Percentiles rank a stretch among this genome's conserved stretches.
These are phyloP conservation scores for Thalassoma bifasciatum DNA, from an alignment of 2,113 vertebrate genomes.

Conservation along the genomic window DNA sequence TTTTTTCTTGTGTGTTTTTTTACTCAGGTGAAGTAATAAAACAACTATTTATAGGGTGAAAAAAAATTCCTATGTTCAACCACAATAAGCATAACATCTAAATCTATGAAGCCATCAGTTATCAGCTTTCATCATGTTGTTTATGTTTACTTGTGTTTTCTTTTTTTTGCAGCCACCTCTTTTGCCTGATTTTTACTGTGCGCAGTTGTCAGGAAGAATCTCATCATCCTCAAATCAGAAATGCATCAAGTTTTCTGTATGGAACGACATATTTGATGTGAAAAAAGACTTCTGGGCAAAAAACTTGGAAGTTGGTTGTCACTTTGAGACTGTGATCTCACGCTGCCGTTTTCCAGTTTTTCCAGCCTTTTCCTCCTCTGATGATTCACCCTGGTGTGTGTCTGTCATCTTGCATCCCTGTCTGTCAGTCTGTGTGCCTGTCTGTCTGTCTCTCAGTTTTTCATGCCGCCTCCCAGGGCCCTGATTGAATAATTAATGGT, in stretches of 20 bases:
- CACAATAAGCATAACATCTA: background rate
- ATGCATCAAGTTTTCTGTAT: conserved; percentile 25
- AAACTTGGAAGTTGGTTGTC: conserved; percentile 54
- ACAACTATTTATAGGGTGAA: background rate
- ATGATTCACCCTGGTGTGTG: conserved; percentile 65
- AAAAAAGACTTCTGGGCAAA: conserved; percentile 25
- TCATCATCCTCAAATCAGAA: conserved; percentile 27
- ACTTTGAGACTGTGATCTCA: conserved; percentile 56
- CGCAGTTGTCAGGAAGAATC: conserved; percentile 17
- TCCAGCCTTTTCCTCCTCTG: conserved; percentile 28
- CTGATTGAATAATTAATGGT: conserved; percentile 81
- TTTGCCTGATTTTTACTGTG: background rate
- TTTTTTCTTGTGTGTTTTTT: background rate
- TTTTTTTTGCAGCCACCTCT: background rate
- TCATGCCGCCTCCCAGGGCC: conserved; percentile 47
- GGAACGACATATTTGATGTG: conserved; percentile 43
- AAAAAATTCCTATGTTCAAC: background rate
- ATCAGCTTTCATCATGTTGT: background rate
- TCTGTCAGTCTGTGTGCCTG: conserved; percentile 44
- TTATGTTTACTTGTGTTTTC: background rate
- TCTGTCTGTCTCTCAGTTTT: conserved; percentile 45
- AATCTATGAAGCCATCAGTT: background rate
- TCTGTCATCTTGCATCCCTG: conserved; percentile 38
- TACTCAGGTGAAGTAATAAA: conserved; percentile 8
- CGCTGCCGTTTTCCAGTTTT: too few relatives aligned